These are phyloP conservation scores for Phrynocephalus versicolor DNA, from an alignment of 2,113 vertebrate species.

Conservation along the genomic window DNA sequence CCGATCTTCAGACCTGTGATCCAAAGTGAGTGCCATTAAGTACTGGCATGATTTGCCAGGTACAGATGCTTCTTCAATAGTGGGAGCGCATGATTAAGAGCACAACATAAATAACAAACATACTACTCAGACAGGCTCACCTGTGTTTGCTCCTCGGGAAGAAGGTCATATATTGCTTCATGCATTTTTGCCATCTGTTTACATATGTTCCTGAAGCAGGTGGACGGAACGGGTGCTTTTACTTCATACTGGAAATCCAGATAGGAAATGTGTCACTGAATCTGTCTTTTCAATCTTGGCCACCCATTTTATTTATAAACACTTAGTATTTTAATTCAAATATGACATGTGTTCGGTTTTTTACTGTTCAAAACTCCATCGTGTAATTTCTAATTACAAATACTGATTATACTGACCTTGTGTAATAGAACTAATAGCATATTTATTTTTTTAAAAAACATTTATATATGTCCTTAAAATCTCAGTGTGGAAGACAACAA, in stretches of 20 bases:
- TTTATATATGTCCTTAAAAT: too few relatives aligned
- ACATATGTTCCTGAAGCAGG: constrained; percentile 94
- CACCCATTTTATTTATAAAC: not conserved
- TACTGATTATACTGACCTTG: not conserved
- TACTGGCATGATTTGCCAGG: not conserved
- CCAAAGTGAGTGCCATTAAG: not conserved
- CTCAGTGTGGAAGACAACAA: too few relatives aligned
- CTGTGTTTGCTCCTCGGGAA: constrained; percentile 95
- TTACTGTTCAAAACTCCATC: not conserved
- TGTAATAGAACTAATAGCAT: not conserved
- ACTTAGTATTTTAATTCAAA: not conserved
- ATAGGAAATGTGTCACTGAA: constrained; percentile 18
- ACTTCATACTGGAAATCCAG: constrained; percentile 89
- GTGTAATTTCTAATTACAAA: not conserved
- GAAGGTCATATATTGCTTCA: constrained; percentile 92
- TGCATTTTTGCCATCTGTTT: constrained; percentile 99
- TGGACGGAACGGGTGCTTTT: constrained; percentile 95
- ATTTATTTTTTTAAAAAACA: too few relatives aligned
- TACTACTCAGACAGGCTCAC: constrained; percentile 68
- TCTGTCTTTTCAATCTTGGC: not conserved
- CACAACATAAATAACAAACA: not conserved
- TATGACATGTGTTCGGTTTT: not conserved
- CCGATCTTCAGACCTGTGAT: not conserved
- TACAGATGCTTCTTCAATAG: constrained; percentile 3
- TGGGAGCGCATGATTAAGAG: not conserved